A percentile compares a stretch with the other conserved stretches of the same genome.
Conservation (phyloP, 2,113 vertebrate genomes). For the Phalacrocorax aristotelis region DNA sequence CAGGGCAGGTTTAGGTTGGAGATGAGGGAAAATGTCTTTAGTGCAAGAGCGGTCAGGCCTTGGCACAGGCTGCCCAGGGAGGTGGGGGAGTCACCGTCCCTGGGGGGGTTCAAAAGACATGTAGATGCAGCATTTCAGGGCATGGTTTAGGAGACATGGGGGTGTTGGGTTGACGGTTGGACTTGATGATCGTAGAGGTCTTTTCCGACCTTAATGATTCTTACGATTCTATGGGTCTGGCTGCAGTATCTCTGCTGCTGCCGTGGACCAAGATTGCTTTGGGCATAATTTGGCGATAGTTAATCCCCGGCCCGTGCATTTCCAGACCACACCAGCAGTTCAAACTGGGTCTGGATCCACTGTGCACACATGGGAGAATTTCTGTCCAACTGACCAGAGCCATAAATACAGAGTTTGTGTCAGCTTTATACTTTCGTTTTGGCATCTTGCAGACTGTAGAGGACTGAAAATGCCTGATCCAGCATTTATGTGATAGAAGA, state of each 20-base stretch:
- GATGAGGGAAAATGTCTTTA: too few relatives aligned
- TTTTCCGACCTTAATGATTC: too few relatives aligned
- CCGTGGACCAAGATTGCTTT: neutral
- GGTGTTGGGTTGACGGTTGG: too few relatives aligned
- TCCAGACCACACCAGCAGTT: neutral
- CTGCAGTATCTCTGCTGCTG: neutral
- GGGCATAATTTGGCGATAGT: neutral
- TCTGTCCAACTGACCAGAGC: neutral
- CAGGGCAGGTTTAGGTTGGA: too few relatives aligned
- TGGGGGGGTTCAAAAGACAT: neutral
- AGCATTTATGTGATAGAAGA: conserved; percentile 1
- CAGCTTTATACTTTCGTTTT: neutral
- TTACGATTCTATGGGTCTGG: neutral
- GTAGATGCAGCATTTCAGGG: too few relatives aligned
- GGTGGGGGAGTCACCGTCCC: neutral
- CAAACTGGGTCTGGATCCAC: neutral
- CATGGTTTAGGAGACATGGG: too few relatives aligned
- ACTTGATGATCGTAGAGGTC: too few relatives aligned
- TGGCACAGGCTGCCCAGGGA: neutral
- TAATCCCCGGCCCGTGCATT: neutral
- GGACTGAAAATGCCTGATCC: neutral
- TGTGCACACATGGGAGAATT: neutral
- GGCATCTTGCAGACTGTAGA: neutral
- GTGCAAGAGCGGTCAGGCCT: neutral
- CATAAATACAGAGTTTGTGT: neutral